phyloP scores from a whole-genome alignment of 2,113 vertebrate genomes.

The Anas platyrhynchos region DNA sequence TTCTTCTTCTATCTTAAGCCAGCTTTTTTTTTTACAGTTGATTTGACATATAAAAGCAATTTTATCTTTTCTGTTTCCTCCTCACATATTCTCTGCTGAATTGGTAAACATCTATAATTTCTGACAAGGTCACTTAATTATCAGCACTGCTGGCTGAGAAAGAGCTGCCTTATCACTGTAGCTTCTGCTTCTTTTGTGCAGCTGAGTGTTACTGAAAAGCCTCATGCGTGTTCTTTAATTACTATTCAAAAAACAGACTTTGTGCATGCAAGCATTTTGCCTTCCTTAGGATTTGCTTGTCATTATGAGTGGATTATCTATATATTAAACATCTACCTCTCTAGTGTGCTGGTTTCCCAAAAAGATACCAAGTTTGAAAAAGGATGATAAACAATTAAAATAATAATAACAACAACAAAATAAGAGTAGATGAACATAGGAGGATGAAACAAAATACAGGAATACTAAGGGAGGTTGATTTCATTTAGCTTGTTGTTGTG shows the following conservation, averaged over 20 bases:
- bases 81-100: neutral
- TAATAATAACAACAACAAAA: neutral
- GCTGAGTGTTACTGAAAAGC: neutral
- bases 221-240: neutral
- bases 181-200: neutral
- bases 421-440: neutral
- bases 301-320: conserved; percentile 39
- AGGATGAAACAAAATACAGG: neutral
- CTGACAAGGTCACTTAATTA: conserved; percentile 70
- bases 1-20: neutral
- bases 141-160: neutral
- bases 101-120: conserved; percentile 57
- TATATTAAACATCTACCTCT: neutral
- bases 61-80: neutral
- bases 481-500: neutral
- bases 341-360: neutral
- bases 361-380: neutral
- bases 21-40: neutral
- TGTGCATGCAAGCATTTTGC: neutral
- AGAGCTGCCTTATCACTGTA: neutral
- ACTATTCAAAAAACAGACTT: conserved; percentile 10
- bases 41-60: conserved; percentile 27
- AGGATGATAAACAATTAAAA: neutral
- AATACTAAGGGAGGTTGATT: neutral
- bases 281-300: conserved; percentile 10